Evolutionary conservation across 2,113 vertebrate species (phyloP), one percentile per base, ranked within the genome.

Genomic region (Bagarius yarrelli): DNA sequence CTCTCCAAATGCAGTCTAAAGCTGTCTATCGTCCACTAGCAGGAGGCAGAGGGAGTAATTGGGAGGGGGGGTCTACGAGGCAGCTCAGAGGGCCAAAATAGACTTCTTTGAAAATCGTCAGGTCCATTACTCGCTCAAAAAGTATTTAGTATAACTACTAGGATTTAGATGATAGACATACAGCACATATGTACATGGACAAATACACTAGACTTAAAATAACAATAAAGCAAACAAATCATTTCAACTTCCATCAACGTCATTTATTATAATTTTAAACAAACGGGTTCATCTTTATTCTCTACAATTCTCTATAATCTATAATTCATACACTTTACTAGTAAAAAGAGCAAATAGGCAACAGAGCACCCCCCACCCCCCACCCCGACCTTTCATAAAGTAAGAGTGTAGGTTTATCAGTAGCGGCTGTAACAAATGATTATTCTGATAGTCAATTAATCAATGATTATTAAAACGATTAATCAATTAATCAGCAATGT

Each of bases 11-110:
- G 78, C 64, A 71, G 75, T 83, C 84, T 66, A 69, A 67, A 77
- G 86, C 81, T 84, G 73, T 73, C 85, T 79, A 85, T 83, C 83
- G 63, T 79, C 47, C 4, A 5, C 72, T 86, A 83, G 88, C 85
- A 76, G 80, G 81, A 83, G 83, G 89, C 81, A 81, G 18, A 63
- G 32, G 83, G 47, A 34, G 66, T 67, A 18, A 57, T 18, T 50
- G 47, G 9, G 47, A 70, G 69, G 32, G n/a, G 40, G 69, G 69
- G 70, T 19, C 6, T 4, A 11, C 9, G 55, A 57, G 77, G 69
- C 72, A 76, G 80, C 55, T 76, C 73, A 2, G 27, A 82, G 81
- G 53, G 81, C 19, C 53, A 70, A 82, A 82, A 76, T 70, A 77
- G 81, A 82, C 73, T 82, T 60, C 53, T 19, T 18, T n/a, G 36